phyloP scores from a whole-genome alignment of 2,113 vertebrate genomes.

The Octodon degus region DNA sequence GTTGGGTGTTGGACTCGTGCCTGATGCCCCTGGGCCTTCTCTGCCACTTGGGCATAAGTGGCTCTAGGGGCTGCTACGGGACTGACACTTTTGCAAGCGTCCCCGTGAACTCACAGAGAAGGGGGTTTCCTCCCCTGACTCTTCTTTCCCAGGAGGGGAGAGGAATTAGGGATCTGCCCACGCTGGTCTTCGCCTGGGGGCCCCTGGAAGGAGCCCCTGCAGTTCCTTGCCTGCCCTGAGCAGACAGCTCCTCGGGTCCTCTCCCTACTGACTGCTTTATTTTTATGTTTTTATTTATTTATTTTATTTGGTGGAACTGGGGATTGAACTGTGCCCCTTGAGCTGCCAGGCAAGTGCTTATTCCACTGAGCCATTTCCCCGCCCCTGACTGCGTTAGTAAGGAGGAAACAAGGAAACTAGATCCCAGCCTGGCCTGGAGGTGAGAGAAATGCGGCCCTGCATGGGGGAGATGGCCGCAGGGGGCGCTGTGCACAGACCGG shows the following conservation, averaged over 20 bases:
- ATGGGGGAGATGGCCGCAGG: neutral
- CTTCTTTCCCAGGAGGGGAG: neutral
- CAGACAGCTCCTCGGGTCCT: neutral
- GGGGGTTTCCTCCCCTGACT: rapidly evolving
- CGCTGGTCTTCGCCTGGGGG: rapidly evolving
- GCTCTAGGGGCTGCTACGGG: neutral
- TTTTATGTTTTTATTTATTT: too few relatives aligned
- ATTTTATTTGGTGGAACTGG: too few relatives aligned
- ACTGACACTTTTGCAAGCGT: neutral
- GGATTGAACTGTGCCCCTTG: too few relatives aligned
- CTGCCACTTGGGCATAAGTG: neutral
- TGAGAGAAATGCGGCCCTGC: neutral
- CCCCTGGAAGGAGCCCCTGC: neutral
- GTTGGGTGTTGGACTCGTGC: rapidly evolving
- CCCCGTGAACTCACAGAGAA: neutral
- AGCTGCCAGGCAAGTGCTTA: too few relatives aligned
- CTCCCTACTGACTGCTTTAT: neutral
- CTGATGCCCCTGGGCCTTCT: neutral
- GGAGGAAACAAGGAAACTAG: neutral
- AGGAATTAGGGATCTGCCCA: too few relatives aligned
- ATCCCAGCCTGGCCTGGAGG: neutral
- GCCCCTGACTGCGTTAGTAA: neutral
- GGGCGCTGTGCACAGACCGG: neutral
- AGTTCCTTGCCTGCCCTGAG: neutral
- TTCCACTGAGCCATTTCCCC: too few relatives aligned